Evolutionary conservation across 1,140 invertebrate species (phyloP), one percentile per base, ranked within the genome.

Genomic region (Mya arenaria): DNA sequence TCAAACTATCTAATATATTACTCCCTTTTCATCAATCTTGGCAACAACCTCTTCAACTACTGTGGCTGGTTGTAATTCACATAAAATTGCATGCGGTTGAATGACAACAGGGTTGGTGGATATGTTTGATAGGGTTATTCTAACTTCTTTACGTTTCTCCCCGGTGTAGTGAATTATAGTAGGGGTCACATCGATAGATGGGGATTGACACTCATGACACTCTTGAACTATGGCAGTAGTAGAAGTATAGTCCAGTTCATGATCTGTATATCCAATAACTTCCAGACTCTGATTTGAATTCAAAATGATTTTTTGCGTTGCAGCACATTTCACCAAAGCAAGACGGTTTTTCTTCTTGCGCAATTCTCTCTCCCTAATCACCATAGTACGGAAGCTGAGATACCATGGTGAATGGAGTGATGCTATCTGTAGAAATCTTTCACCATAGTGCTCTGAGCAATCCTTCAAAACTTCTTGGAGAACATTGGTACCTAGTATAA

Each of bases 391-490:
- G 19, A 77, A 77, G 17, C 25, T 32, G 13, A 60, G 15, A 25
- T 58, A 73, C 71, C 71, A 73, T 58, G 71, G 32, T 4, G 28
- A 32, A 37, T 36, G 55, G 5, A 75, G 56, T 8, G 32, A 23
- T 19, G 72, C 56, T 41, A 15, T 65, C 30, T 77, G 74, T 52
- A 77, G 28, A 65, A 77, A 77, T 44, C 25, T 37, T 48, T 77
- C 58, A 13, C 60, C 74, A 52, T 25, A 32, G 4, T 62, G 37
- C 3, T 25, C 25, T 4, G 23, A 34, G 28, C 74, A 77, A 30
- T 65, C 41, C 10, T 36, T 19, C 6, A 65, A 8, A 19, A 74
- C 25, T 62, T 60, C 71, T 69, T 37, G 30, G 13, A 41, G 39
- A 17, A 69, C 37, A 69, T 41, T 69, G 15, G 37, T 69, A 36